Percentiles rank a stretch among this genome's conserved stretches.
phyloP scores from a whole-genome alignment of 1,140 invertebrate genomes.

The Lepidotrigona ventralis region DNA sequence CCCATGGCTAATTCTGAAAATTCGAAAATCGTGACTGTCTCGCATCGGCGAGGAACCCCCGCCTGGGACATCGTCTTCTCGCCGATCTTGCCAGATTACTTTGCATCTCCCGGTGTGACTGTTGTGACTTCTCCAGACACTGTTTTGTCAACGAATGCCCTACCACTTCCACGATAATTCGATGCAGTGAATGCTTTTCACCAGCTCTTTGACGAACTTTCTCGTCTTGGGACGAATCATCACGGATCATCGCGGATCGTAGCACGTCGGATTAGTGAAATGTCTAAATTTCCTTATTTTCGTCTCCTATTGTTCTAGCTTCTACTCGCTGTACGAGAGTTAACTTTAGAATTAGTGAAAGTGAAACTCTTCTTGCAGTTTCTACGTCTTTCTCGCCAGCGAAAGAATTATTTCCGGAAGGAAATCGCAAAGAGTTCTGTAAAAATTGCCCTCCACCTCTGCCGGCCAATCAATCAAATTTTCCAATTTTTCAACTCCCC shows the following conservation, averaged over 20 bases:
- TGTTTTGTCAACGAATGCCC: constrained; percentile 57
- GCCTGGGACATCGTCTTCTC: constrained; percentile 40
- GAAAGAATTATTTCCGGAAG: too few relatives aligned
- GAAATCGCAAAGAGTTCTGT: not conserved
- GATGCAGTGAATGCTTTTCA: not conserved
- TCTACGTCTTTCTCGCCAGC: too few relatives aligned
- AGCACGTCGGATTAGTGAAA: too few relatives aligned
- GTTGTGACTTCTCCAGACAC: constrained; percentile 51
- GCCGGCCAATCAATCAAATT: constrained; percentile 12
- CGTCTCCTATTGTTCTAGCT: not conserved
- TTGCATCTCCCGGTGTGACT: constrained; percentile 43
- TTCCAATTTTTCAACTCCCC: constrained; percentile 29
- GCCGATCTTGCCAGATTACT: constrained; percentile 10
- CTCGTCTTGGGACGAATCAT: not conserved
- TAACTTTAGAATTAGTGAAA: too few relatives aligned
- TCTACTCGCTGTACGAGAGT: too few relatives aligned
- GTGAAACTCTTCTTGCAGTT: too few relatives aligned
- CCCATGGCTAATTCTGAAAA: constrained; percentile 23
- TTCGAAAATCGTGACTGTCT: constrained; percentile 41
- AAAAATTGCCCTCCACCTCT: constrained; percentile 3
- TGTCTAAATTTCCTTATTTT: too few relatives aligned
- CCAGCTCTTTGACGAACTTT: not conserved
- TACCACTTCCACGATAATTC: not conserved
- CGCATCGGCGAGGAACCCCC: constrained; percentile 26
- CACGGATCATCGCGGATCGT: not conserved